Base-by-base conservation (phyloP, 2,113 vertebrate species). In the Sciurus niger region DNA sequence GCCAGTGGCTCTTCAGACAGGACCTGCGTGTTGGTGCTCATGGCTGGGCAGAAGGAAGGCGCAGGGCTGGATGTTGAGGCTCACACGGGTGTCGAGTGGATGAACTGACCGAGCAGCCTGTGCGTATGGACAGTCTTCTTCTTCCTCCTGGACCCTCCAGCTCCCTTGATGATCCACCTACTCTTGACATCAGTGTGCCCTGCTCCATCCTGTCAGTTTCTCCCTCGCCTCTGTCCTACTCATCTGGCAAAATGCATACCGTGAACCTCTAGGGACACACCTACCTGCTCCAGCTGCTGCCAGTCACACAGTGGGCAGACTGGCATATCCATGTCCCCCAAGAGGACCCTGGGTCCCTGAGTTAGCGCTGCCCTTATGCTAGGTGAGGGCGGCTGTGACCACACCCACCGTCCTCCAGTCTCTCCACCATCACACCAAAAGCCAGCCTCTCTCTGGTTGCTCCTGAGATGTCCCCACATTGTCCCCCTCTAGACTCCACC, bases 241-340 rank as follows among this genome's bases (percentile, higher is more conserved):
- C 65, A 76, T 51, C n/a, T 60, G 34, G 43, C 70, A 60, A 34
- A 65, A 17, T 24, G 73, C 46, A 25, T 8, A 30, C 20, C 70
- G 37, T 37, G 37, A 37, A 37, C 37, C 37, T 37, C 37, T 37
- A 37, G 37, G 37, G 37, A 37, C 37, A 37, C 12, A 30, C 20
- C 70, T 18, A 2, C 17, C 0, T 4, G 77, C 0, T 16, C 60
- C 30, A 22, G 53, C 30, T 3, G 0, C 43, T 48, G 60, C 43
- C 4, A 17, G 20, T 17, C 68, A 65, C 17, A 58, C 0, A 14
- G 8, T 28, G 22, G 84, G 30, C 18, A 65, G 55, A 60, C 46
- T 14, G 18, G 13, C 60, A 28, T 46, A 48, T 20, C 37, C 32
- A 18, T 34, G 17, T 14, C 28, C 88, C 79, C 28, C 24, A n/a